Conservation (phyloP, 2,888 invertebrate species). For the Xylota sylvarum region DNA sequence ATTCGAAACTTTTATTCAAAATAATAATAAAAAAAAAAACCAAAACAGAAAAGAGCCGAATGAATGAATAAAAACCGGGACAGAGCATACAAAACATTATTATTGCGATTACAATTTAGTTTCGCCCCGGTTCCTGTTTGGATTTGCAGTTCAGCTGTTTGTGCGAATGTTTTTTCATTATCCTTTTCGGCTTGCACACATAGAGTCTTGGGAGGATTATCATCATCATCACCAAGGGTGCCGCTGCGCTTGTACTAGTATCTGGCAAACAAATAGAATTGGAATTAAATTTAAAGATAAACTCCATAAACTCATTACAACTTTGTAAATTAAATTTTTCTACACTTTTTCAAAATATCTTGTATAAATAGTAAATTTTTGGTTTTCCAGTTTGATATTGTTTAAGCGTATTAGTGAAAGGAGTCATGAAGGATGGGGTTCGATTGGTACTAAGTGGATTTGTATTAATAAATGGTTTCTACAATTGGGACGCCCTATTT, state of each 20-base stretch:
- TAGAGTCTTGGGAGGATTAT: conserved; percentile 21
- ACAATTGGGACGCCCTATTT: too few species aligned
- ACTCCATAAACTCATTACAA: conserved; percentile 40
- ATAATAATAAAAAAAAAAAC: conserved; percentile 23
- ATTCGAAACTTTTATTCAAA: conserved; percentile 61
- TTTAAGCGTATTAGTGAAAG: not conserved
- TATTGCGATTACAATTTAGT: conserved; percentile 66
- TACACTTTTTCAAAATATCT: not conserved
- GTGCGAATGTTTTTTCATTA: conserved; percentile 10
- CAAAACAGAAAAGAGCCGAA: conserved; percentile 11
- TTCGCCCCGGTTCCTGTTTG: conserved; percentile 42
- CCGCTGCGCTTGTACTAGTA: not conserved
- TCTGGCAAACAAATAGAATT: not conserved
- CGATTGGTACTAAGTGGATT: too few species aligned
- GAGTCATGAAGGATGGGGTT: too few species aligned
- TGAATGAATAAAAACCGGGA: conserved; percentile 49
- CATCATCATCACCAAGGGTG: conserved; percentile 10
- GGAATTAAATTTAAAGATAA: conserved; percentile 15
- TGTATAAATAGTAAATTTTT: conserved; percentile 21
- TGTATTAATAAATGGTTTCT: too few species aligned
- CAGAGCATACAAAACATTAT: conserved; percentile 54
- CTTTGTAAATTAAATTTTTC: conserved; percentile 41
- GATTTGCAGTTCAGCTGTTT: conserved; percentile 18
- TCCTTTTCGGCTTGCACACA: not conserved
- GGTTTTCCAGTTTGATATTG: too few species aligned